Evolutionary conservation across 1,140 invertebrate genomes (phyloP), one percentile per base, ranked within the genome.

Genomic region (Drosophila neocordata): DNA sequence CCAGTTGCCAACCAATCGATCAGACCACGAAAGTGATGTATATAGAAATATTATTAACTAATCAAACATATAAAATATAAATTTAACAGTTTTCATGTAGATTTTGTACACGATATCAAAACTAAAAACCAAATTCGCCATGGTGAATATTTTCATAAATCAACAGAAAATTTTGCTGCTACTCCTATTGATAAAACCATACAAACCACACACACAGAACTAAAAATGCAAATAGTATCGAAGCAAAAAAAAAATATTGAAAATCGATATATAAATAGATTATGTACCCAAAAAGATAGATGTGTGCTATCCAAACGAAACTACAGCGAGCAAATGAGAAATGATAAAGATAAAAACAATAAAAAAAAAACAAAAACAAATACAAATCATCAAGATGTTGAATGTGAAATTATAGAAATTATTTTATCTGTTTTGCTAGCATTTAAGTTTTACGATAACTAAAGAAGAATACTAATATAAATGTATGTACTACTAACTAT

Each of bases 391-490:
- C 41, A 59, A 65, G 70, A 56, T 83, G 75, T 79, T 85, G 64
- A 69, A 82, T 78, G 78, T 77, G 78, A 87, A 87, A 82, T 65
- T 57, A 87, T 82, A 77, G 82, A 82, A 85, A 85, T 87, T 77
- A 85, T 81, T 81, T 78, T 78, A 81, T 85, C 77, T 84, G 77
- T 85, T 85, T 87, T 85, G 75, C 31, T 56, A 72, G 41, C 8
- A 22, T 38, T 27, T 85, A 85, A 87, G 82, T 85, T 88, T 85
- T 85, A 85, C 66, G 65, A 82, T 82, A 87, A 78, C 63, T 77
- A 69, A 71, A 70, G 51, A 73, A 63, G 81, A 85, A 77, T 74
- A 73, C 69, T 70, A 78, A 65, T 78, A 67, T 87, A 87, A 87
- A 72, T 58, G 74, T 75, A 72, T 75, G 58, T 60, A 60, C 58